Evolutionary conservation across 2,113 vertebrate species (phyloP).

Genomic region (Sigmodon hispidus): DNA sequence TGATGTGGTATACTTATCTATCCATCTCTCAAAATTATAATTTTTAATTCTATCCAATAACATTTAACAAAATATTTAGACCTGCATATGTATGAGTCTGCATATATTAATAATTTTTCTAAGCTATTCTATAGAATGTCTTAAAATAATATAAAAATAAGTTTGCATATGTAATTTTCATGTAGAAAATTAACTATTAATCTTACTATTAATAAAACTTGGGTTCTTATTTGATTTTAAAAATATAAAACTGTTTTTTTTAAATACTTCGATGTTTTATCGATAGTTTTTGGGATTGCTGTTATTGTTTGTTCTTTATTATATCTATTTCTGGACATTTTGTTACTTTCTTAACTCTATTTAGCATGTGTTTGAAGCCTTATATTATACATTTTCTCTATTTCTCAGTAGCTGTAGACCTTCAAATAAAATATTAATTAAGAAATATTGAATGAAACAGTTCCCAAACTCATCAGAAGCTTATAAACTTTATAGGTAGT

Average conservation of each 20-base stretch:
- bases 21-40: background rate
- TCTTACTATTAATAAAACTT: constrained; percentile 1
- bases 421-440: background rate
- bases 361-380: background rate
- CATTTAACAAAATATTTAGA: background rate
- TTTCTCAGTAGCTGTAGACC: background rate
- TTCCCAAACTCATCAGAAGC: background rate
- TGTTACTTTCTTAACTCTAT: background rate
- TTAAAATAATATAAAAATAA: background rate
- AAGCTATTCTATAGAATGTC: constrained; percentile 14
- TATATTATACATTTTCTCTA: background rate
- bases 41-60: background rate
- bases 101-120: background rate
- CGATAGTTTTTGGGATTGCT: background rate
- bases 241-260: constrained; percentile 10
- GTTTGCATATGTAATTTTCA: constrained; percentile 25
- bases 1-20: background rate
- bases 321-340: background rate
- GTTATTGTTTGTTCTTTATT: background rate
- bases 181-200: background rate
- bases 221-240: constrained; percentile 30
- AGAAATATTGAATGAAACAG: background rate
- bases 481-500: background rate
- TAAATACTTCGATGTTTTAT: background rate
- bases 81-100: background rate